Conservation (phyloP, 2,797 vertebrate genomes). For the Sandelia bainsii region DNA sequence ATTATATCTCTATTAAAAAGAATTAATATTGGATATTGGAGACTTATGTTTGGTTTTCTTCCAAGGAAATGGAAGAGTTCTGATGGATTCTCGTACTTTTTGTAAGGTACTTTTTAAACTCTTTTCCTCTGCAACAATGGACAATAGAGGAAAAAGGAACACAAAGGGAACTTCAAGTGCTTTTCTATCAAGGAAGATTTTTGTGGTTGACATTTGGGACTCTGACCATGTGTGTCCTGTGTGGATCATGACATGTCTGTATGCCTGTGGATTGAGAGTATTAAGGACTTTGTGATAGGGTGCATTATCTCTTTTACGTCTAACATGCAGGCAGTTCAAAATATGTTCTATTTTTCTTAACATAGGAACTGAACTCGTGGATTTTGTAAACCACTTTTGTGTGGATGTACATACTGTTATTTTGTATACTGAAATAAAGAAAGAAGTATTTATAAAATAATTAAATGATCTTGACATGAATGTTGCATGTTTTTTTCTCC, state of each 20-base stretch:
- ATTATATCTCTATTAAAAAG: slow-evolving; percentile 79
- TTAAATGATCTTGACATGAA: slow-evolving; percentile 75
- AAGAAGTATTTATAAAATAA: slow-evolving; percentile 97
- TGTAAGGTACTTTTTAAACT: slow-evolving; percentile 54
- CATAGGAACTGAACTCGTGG: slow-evolving; percentile 75
- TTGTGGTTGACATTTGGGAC: slow-evolving; percentile 71
- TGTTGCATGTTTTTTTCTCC: slow-evolving; percentile 33
- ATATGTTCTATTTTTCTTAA: slow-evolving; percentile 80
- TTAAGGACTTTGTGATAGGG: slow-evolving; percentile 70
- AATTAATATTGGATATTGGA: slow-evolving; percentile 77
- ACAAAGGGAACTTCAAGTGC: slow-evolving; percentile 82
- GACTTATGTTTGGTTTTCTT: slow-evolving; percentile 65
- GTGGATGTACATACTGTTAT: slow-evolving; percentile 96
- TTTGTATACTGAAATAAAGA: slow-evolving; percentile 93
- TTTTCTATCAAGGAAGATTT: slow-evolving; percentile 69
- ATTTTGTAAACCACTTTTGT: slow-evolving; percentile 91
- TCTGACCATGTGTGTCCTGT: slow-evolving; percentile 64
- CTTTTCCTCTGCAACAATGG: slow-evolving; percentile 59
- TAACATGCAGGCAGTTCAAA: slow-evolving; percentile 72
- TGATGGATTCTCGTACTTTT: slow-evolving; percentile 68
- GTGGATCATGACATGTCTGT: slow-evolving; percentile 66
- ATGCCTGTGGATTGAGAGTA: slow-evolving; percentile 76
- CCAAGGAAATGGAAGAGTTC: slow-evolving; percentile 63
- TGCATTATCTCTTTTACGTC: slow-evolving; percentile 77
- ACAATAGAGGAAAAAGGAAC: slow-evolving; percentile 69